Conservation (phyloP, 1,140 invertebrate genomes). For the Platyura marginata region DNA sequence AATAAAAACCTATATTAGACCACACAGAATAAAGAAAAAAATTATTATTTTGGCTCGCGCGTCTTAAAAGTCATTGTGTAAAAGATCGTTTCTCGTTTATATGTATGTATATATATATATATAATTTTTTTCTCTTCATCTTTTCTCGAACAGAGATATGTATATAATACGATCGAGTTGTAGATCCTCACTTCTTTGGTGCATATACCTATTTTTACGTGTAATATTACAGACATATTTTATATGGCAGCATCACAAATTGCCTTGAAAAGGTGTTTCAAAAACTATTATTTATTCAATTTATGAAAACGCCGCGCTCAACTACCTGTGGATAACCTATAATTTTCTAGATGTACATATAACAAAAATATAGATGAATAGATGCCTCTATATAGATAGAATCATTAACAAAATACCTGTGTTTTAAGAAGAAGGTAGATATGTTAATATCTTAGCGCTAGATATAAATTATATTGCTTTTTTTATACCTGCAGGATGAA, state of each 20-base stretch:
- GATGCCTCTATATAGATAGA: not conserved
- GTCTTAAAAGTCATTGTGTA: not conserved
- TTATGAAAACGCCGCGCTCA: constrained; percentile 1
- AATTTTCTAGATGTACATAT: not conserved
- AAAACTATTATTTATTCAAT: constrained; percentile 4
- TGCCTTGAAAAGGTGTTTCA: constrained; percentile 3
- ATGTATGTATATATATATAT: not conserved
- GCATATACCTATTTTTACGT: too few relatives aligned
- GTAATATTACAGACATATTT: not conserved
- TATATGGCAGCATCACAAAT: constrained; percentile 1
- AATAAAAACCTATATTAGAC: not conserved
- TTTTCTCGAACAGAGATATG: too few relatives aligned
- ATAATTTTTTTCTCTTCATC: not conserved
- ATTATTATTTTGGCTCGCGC: not conserved
- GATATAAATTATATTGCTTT: not conserved
- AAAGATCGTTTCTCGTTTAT: not conserved
- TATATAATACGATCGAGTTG: too few relatives aligned
- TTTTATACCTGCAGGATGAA: not conserved
- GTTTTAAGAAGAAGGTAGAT: not conserved
- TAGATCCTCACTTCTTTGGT: too few relatives aligned
- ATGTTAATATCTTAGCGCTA: not conserved
- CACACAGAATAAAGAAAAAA: not conserved
- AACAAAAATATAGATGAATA: not conserved
- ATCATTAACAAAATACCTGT: constrained; percentile 1
- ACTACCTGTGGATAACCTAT: not conserved